Evolutionary conservation across 2,888 invertebrate genomes (phyloP).

Genomic region (Anthophora plumipes): DNA sequence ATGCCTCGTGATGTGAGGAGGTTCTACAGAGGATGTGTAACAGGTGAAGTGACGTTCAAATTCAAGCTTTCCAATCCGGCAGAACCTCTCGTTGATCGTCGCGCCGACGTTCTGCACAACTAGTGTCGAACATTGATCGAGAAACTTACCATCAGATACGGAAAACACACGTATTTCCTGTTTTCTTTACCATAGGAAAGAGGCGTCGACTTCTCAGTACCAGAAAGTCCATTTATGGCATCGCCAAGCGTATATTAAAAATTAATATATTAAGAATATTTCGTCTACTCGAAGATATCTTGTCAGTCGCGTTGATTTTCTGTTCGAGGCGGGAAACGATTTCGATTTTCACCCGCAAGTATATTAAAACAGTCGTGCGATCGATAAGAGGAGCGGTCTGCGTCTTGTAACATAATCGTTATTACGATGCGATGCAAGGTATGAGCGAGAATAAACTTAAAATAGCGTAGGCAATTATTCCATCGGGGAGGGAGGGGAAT

Average conservation of each 20-base stretch:
- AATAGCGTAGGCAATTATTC: constrained; percentile 47
- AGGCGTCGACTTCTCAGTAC: constrained; percentile 1
- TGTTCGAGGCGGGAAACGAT: constrained; percentile 8
- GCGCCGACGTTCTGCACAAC: constrained; percentile 28
- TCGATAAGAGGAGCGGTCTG: constrained; percentile 8
- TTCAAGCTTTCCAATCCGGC: constrained; percentile 38
- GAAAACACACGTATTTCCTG: constrained; percentile 21
- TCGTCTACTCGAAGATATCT: constrained; percentile 15
- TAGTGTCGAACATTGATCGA: constrained; percentile 34
- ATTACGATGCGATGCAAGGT: constrained; percentile 19
- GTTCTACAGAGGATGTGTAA: constrained; percentile 45
- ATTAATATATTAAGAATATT: constrained; percentile 17
- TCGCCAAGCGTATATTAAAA: constrained; percentile 12
- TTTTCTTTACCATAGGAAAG: constrained; percentile 8
- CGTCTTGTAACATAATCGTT: constrained; percentile 39
- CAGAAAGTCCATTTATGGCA: neutral
- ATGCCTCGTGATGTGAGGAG: constrained; percentile 91
- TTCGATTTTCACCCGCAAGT: neutral
- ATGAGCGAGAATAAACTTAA: constrained; percentile 34
- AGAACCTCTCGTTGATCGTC: constrained; percentile 45
- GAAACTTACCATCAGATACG: constrained; percentile 22
- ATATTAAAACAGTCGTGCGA: constrained; percentile 8
- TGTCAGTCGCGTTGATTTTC: constrained; percentile 29
- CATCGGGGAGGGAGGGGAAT: constrained; percentile 17
- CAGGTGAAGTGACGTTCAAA: constrained; percentile 54